Evolutionary conservation across 2,113 vertebrate species (phyloP).

Genomic region (Sinocyclocheilus rhinocerous): DNA sequence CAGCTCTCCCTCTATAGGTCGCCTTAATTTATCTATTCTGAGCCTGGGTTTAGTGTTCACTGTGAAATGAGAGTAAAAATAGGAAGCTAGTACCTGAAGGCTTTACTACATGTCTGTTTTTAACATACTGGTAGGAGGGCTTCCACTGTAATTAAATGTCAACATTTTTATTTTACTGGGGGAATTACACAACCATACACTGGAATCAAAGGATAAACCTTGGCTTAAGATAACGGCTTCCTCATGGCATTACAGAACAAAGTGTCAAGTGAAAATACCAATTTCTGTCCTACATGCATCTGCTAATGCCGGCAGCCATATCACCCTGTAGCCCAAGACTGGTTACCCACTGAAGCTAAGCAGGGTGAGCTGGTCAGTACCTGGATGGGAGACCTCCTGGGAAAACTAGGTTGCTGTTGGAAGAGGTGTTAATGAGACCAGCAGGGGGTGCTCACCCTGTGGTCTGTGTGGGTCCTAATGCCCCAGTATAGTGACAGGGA

Average conservation of each 20-base stretch:
- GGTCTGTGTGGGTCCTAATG: too few species aligned
- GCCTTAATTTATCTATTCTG: not conserved
- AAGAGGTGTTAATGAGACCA: too few species aligned
- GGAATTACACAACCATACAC: slow-evolving; percentile 68
- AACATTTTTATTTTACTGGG: slow-evolving; percentile 67
- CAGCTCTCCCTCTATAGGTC: not conserved
- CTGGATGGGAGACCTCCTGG: too few species aligned
- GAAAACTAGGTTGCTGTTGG: too few species aligned
- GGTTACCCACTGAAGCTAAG: too few species aligned
- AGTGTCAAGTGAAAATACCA: slow-evolving; percentile 62
- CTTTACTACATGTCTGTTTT: slow-evolving; percentile 40
- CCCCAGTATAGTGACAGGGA: too few species aligned
- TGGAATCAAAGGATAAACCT: slow-evolving; percentile 74
- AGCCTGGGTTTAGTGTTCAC: not conserved
- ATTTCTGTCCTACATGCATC: slow-evolving; percentile 47
- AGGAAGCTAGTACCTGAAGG: slow-evolving; percentile 38
- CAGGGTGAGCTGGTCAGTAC: too few species aligned
- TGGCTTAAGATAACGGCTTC: slow-evolving; percentile 61
- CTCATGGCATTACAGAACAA: slow-evolving; percentile 65
- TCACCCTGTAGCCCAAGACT: too few species aligned
- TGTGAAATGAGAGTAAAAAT: slow-evolving; percentile 45
- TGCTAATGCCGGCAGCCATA: too few species aligned
- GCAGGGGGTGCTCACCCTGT: too few species aligned
- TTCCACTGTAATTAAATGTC: slow-evolving; percentile 72
- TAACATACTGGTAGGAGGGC: slow-evolving; percentile 40